phyloP scores from a whole-genome alignment of 2,888 invertebrate genomes.

The Acleris literana region DNA sequence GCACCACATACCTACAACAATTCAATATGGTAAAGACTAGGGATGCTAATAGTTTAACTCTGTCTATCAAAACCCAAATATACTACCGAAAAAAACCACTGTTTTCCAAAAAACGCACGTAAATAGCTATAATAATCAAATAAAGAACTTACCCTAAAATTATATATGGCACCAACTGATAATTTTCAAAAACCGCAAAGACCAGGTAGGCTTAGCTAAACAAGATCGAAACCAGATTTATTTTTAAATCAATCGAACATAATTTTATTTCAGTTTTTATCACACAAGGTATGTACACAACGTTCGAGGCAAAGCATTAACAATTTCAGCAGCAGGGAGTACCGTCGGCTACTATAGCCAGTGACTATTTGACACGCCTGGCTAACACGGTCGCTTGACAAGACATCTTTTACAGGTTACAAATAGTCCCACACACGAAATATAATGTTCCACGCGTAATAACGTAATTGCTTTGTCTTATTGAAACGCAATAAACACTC shows the following conservation, averaged over 20 bases:
- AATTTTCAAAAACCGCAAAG: slow-evolving; percentile 50
- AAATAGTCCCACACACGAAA: slow-evolving; percentile 3
- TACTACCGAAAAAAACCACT: background rate
- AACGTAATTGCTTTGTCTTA: slow-evolving; percentile 1
- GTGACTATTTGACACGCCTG: slow-evolving; percentile 31
- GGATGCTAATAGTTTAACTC: no score
- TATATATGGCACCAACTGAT: slow-evolving; percentile 47
- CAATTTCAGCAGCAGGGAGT: slow-evolving; percentile 15
- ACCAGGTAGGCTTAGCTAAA: slow-evolving; percentile 54
- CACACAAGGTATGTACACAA: slow-evolving; percentile 12
- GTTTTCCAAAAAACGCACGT: background rate
- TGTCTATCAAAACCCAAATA: slow-evolving; percentile 1
- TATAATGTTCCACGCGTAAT: slow-evolving; percentile 5
- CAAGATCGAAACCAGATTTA: slow-evolving; percentile 64
- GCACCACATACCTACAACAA: no score
- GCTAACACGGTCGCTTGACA: slow-evolving; percentile 21
- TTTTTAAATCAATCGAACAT: slow-evolving; percentile 63
- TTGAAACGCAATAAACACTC: slow-evolving; percentile 16
- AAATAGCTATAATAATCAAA: slow-evolving; percentile 4
- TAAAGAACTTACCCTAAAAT: slow-evolving; percentile 37
- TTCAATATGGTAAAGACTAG: no score
- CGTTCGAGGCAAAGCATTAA: slow-evolving; percentile 19
- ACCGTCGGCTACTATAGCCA: slow-evolving; percentile 28
- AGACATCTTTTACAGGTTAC: slow-evolving; percentile 32
- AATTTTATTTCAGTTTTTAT: slow-evolving; percentile 19